These are phyloP conservation scores for Pachydiplax longipennis DNA, from an alignment of 2,888 invertebrate species.

Conservation along the genomic window DNA sequence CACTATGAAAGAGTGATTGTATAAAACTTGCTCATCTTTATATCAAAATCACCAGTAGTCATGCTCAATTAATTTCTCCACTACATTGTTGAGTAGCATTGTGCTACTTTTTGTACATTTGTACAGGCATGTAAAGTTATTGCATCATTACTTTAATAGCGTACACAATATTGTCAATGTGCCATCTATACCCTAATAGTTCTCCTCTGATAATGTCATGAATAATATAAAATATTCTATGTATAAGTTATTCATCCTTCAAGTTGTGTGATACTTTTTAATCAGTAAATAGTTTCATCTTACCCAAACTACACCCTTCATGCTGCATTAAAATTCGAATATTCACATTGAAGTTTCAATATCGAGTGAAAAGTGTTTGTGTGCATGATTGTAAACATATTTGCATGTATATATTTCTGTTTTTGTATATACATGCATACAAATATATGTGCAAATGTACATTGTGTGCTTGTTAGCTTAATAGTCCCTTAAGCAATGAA, in stretches of 20 bases:
- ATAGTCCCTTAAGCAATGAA: not conserved
- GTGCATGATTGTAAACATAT: not conserved
- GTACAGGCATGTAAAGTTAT: constrained; percentile 30
- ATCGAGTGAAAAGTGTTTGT: too few relatives aligned
- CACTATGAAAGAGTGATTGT: not conserved
- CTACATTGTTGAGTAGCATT: not conserved
- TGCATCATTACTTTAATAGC: not conserved
- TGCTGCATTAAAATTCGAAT: not conserved
- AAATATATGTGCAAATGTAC: not conserved
- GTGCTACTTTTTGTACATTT: not conserved
- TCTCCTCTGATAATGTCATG: not conserved
- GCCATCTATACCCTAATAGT: not conserved
- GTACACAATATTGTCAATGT: constrained; percentile 11
- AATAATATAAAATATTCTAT: not conserved
- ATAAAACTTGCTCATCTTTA: constrained; percentile 3
- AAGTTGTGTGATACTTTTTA: not conserved
- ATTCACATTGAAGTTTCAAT: too few relatives aligned
- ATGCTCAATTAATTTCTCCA: constrained; percentile 8
- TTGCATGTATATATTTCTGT: not conserved
- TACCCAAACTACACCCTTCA: not conserved
- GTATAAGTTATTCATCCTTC: not conserved
- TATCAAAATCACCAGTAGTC: not conserved
- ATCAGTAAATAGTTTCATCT: not conserved
- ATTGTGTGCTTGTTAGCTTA: not conserved
- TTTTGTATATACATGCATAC: not conserved